phyloP scores from a whole-genome alignment of 1,140 invertebrate species.

The Pogonognathellus flavescens region DNA sequence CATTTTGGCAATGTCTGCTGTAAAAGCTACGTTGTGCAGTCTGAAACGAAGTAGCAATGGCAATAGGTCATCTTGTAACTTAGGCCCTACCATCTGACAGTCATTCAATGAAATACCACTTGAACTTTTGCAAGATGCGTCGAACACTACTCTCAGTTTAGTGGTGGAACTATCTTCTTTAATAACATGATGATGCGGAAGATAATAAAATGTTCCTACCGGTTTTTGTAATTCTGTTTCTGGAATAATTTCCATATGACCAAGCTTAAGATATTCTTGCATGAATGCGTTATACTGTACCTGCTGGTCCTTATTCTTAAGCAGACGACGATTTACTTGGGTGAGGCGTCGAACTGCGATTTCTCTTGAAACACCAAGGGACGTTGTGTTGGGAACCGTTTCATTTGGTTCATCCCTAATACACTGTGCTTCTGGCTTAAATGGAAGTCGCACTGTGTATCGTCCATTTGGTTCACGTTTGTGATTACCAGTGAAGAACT shows the following conservation, averaged over 20 bases:
- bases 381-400: no score
- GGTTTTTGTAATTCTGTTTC: neutral
- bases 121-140: constrained; percentile 52
- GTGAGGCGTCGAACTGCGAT: constrained; percentile 62
- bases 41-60: constrained; percentile 71
- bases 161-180: constrained; percentile 56
- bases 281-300: constrained; percentile 67
- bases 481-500: constrained; percentile 63
- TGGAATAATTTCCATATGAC: constrained; percentile 66
- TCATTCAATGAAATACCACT: constrained; percentile 69
- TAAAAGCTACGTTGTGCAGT: constrained; percentile 68
- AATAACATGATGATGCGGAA: constrained; percentile 61
- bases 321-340: constrained; percentile 64
- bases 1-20: constrained; percentile 68
- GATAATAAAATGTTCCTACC: constrained; percentile 59
- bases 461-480: constrained; percentile 56
- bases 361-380: no score
- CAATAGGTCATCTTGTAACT: constrained; percentile 69
- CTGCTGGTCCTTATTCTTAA: constrained; percentile 53
- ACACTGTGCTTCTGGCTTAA: no score
- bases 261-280: constrained; percentile 67
- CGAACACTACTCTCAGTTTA: constrained; percentile 63
- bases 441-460: constrained; percentile 65
- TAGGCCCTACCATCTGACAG: constrained; percentile 68
- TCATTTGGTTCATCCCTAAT: no score